A percentile compares a stretch with the other conserved stretches of the same genome.
Evolutionary conservation across 1,140 invertebrate species (phyloP).

Genomic region (Drosophila hydei): DNA sequence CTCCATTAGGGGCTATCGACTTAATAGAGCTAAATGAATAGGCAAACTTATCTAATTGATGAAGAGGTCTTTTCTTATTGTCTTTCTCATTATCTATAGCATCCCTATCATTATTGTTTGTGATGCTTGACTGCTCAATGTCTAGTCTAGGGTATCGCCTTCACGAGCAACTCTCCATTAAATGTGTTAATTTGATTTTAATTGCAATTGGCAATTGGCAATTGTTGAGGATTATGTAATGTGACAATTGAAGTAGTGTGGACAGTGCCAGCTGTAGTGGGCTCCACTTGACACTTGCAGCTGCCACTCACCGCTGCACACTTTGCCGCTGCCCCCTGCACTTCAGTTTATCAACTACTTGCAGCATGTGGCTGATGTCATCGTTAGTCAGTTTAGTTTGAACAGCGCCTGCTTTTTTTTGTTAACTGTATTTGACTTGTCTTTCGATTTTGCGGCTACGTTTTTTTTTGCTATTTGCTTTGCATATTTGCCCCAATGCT

Average conservation of each 20-base stretch:
- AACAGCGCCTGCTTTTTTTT: conserved; percentile 13
- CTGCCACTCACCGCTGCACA: conserved; percentile 14
- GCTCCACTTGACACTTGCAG: conserved; percentile 30
- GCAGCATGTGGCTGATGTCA: conserved; percentile 43
- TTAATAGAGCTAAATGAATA: background rate
- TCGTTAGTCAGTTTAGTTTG: conserved; percentile 40
- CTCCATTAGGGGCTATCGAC: background rate
- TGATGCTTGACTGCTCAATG: too few species aligned
- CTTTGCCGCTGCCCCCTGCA: background rate
- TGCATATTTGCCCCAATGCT: conserved; percentile 48
- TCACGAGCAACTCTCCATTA: background rate
- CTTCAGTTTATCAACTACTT: conserved; percentile 30
- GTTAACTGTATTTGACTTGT: conserved; percentile 15
- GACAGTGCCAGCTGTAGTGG: conserved; percentile 18
- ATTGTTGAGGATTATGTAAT: conserved; percentile 42
- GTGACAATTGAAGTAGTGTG: conserved; percentile 34
- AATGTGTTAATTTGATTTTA: conserved; percentile 33
- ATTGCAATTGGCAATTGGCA: conserved; percentile 44
- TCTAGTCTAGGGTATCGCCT: background rate
- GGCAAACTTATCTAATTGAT: background rate
- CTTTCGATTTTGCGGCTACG: conserved; percentile 43
- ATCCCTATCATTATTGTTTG: background rate
- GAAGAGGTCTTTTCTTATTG: too few species aligned
- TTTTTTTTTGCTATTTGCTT: conserved; percentile 40
- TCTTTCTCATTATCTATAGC: background rate